Percentiles rank a stretch among this genome's conserved stretches.
Evolutionary conservation across 2,888 invertebrate species (phyloP).

Genomic region (Diloba caeruleocephala): DNA sequence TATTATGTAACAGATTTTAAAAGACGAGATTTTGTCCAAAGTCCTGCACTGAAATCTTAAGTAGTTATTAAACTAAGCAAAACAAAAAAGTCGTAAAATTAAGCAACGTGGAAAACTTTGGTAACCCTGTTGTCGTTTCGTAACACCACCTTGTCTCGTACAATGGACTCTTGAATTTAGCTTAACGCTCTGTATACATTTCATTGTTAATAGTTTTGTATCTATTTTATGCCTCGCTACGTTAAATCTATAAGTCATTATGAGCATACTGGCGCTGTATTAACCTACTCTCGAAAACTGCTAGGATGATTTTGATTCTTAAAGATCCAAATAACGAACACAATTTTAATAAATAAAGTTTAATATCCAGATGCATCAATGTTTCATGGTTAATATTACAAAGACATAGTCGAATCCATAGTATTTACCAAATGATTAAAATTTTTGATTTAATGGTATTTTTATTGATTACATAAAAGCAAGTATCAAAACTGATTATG

Average conservation of each 20-base stretch:
- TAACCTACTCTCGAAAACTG: constrained; percentile 18
- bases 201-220: constrained; percentile 63
- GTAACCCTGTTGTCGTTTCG: constrained; percentile 61
- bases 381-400: constrained; percentile 24
- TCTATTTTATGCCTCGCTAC: constrained; percentile 62
- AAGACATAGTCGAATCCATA: no score
- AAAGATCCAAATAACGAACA: constrained; percentile 4
- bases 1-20: neutral
- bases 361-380: constrained; percentile 29
- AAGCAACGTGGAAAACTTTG: constrained; percentile 28
- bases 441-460: no score
- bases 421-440: no score
- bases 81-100: constrained; percentile 34
- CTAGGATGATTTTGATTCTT: constrained; percentile 32
- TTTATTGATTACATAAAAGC: no score
- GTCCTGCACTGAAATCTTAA: constrained; percentile 1
- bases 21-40: neutral
- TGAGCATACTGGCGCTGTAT: constrained; percentile 12
- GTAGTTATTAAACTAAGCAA: constrained; percentile 23
- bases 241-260: constrained; percentile 49
- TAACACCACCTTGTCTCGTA: constrained; percentile 75
- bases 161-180: constrained; percentile 64
- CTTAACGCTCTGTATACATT: constrained; percentile 67
- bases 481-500: no score
- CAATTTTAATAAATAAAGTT: constrained; percentile 16